phyloP scores from a whole-genome alignment of 1,140 invertebrate species.

The Latrodectus geometricus region DNA sequence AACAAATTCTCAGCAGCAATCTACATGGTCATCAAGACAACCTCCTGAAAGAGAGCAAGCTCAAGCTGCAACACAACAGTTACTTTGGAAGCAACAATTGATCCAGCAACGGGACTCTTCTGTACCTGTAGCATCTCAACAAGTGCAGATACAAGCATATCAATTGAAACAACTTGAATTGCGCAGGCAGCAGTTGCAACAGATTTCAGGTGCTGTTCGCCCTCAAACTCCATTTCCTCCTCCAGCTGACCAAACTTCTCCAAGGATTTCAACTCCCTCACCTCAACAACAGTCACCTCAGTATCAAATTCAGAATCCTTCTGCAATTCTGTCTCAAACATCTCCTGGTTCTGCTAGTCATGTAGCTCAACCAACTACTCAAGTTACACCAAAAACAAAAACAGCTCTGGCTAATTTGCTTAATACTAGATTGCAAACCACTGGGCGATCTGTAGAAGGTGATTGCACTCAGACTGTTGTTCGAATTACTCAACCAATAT shows the following conservation, averaged over 20 bases:
- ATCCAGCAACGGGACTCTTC: constrained; percentile 63
- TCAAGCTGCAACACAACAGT: not conserved
- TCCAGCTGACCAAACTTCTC: constrained; percentile 27
- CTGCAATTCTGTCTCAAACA: constrained; percentile 19
- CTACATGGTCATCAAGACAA: constrained; percentile 44
- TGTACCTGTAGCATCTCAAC: constrained; percentile 58
- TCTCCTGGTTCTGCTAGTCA: constrained; percentile 27
- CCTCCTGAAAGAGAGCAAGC: not conserved
- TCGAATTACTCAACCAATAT: constrained; percentile 15
- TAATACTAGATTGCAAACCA: constrained; percentile 82
- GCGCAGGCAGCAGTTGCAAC: constrained; percentile 58
- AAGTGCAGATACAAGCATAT: constrained; percentile 61
- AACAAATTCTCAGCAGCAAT: constrained; percentile 39
- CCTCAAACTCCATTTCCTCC: constrained; percentile 41
- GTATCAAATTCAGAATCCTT: constrained; percentile 33
- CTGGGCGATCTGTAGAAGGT: constrained; percentile 65
- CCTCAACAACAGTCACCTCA: constrained; percentile 44
- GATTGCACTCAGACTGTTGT: constrained; percentile 43
- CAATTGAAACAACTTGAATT: constrained; percentile 54
- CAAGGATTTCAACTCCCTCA: not conserved
- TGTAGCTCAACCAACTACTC: constrained; percentile 62
- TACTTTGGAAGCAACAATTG: constrained; percentile 65
- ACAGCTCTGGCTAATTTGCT: constrained; percentile 95
- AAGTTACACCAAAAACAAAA: constrained; percentile 93
- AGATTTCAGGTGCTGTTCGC: constrained; percentile 24